phyloP scores from a whole-genome alignment of 1,140 invertebrate genomes.

The Ylistrum balloti region DNA sequence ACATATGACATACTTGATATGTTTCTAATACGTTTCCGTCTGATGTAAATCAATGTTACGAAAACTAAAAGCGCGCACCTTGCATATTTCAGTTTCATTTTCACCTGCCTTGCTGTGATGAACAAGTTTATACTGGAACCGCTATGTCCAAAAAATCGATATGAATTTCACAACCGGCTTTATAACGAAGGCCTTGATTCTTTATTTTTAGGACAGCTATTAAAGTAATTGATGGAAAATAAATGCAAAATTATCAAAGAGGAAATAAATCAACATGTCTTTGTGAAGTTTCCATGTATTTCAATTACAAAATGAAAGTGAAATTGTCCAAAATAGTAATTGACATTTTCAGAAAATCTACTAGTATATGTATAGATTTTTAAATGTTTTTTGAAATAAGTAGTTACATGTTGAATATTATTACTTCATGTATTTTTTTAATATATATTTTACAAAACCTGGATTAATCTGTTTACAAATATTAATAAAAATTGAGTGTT shows the following conservation, averaged over 20 bases:
- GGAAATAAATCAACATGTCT: neutral
- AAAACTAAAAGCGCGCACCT: slow-evolving; percentile 22
- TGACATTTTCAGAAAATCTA: neutral
- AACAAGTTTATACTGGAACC: slow-evolving; percentile 17
- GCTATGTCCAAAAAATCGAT: neutral
- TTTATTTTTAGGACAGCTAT: no score
- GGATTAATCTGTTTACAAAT: no score
- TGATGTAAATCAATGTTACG: neutral
- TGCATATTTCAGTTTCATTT: neutral
- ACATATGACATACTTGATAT: neutral
- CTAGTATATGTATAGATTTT: no score
- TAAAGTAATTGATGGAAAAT: neutral
- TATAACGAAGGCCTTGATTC: neutral
- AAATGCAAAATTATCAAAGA: neutral
- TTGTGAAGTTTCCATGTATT: neutral
- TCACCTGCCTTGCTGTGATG: neutral
- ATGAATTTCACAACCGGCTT: slow-evolving; percentile 19
- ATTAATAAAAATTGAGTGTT: no score
- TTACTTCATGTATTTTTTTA: no score
- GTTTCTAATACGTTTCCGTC: neutral
- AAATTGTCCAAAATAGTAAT: neutral
- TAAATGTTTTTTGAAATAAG: no score
- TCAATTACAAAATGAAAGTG: slow-evolving; percentile 40
- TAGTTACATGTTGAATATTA: no score
- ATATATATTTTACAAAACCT: no score